These are phyloP conservation scores for Papilio demoleus DNA, from an alignment of 2,888 invertebrate genomes.

Conservation along the genomic window DNA sequence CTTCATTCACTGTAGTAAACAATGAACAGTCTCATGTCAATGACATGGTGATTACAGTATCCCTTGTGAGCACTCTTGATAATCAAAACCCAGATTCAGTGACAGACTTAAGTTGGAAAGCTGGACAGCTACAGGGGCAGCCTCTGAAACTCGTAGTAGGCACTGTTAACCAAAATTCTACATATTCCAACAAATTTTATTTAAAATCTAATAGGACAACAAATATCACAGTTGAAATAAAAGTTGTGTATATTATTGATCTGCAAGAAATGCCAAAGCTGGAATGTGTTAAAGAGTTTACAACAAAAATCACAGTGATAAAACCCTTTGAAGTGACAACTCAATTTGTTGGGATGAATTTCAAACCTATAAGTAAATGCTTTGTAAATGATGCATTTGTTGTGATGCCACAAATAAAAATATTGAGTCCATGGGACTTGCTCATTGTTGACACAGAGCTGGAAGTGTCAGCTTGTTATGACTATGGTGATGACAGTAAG, in stretches of 20 bases:
- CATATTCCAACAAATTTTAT: slow-evolving; percentile 77
- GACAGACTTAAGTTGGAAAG: slow-evolving; percentile 68
- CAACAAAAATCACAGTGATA: slow-evolving; percentile 84
- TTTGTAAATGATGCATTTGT: slow-evolving; percentile 87
- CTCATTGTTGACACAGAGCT: slow-evolving; percentile 85
- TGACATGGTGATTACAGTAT: slow-evolving; percentile 84
- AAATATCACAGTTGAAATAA: slow-evolving; percentile 83
- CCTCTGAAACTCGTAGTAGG: slow-evolving; percentile 67
- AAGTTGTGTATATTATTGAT: slow-evolving; percentile 82
- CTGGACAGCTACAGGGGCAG: slow-evolving; percentile 68
- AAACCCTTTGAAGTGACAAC: slow-evolving; percentile 88
- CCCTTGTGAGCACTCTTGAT: slow-evolving; percentile 80
- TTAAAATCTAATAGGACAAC: slow-evolving; percentile 85
- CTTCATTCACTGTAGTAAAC: slow-evolving; percentile 86
- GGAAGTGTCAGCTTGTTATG: slow-evolving; percentile 82
- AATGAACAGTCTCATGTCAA: slow-evolving; percentile 83
- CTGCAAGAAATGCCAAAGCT: slow-evolving; percentile 70
- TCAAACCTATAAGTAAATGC: slow-evolving; percentile 86
- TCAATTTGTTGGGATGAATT: slow-evolving; percentile 86
- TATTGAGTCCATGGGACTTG: slow-evolving; percentile 88
- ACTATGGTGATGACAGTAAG: slow-evolving; percentile 62
- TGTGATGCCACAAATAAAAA: slow-evolving; percentile 87
- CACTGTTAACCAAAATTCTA: slow-evolving; percentile 70
- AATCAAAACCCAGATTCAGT: slow-evolving; percentile 76
- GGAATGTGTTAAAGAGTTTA: slow-evolving; percentile 84